A percentile compares a stretch with the other conserved stretches of the same genome.
These are phyloP conservation scores for Vicugna pacos DNA, from an alignment of 2,113 vertebrate species.

Conservation along the genomic window DNA sequence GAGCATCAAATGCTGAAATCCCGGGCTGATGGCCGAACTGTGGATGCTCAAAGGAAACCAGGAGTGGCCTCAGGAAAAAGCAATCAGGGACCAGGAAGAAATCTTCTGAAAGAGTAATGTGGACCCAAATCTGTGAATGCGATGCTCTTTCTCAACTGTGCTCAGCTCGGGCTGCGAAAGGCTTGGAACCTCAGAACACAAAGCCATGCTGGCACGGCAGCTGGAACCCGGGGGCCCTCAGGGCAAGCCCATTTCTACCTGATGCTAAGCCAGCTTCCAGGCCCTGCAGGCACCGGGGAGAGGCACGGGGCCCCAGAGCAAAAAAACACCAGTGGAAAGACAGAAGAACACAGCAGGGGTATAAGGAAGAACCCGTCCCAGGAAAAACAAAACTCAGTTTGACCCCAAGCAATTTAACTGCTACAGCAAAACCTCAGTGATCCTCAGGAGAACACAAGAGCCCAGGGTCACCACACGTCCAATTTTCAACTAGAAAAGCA, in stretches of 20 bases:
- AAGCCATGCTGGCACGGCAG: not conserved
- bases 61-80: not conserved
- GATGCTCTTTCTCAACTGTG: not conserved
- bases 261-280: not conserved
- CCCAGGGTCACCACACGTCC: not conserved
- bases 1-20: not conserved
- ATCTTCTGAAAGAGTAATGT: not conserved
- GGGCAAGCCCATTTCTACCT: not conserved
- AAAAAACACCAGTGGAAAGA: not conserved
- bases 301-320: not conserved
- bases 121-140: not conserved
- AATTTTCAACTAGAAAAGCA: not conserved
- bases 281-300: not conserved
- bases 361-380: not conserved
- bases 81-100: not conserved
- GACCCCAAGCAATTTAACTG: not conserved
- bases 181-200: not conserved
- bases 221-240: not conserved
- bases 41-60: not conserved
- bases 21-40: not conserved
- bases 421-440: not conserved
- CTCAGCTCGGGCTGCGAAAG: not conserved
- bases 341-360: not conserved
- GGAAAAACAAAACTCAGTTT: not conserved
- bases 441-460: not conserved